Conservation (phyloP, 1,140 invertebrate genomes). For the Cydia strobilella region DNA sequence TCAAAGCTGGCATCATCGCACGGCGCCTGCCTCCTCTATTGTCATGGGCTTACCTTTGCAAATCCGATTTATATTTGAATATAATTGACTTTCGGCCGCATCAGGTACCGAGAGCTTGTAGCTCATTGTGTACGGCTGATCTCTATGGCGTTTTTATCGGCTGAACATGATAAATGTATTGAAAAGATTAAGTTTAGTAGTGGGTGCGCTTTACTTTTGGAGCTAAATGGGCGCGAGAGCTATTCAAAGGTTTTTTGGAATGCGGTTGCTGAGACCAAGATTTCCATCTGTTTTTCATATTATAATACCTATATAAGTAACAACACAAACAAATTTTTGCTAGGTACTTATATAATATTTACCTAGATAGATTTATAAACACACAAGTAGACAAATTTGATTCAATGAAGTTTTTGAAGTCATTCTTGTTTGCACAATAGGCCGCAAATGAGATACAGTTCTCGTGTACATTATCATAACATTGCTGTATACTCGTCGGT, state of each 20-base stretch:
- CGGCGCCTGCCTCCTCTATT: constrained; percentile 67
- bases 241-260: constrained; percentile 41
- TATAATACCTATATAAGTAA: background rate
- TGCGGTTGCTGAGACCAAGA: constrained; percentile 34
- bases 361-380: background rate
- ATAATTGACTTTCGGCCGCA: constrained; percentile 77
- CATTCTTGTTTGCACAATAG: constrained; percentile 42
- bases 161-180: constrained; percentile 78
- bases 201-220: constrained; percentile 49
- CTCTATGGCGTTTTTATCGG: constrained; percentile 77
- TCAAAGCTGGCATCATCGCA: constrained; percentile 47
- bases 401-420: background rate
- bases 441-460: constrained; percentile 51
- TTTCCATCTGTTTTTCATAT: background rate
- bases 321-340: too few relatives aligned
- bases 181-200: constrained; percentile 67
- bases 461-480: constrained; percentile 61
- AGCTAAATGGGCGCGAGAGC: constrained; percentile 37
- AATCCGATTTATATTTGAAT: constrained; percentile 80
- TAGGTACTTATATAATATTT: too few relatives aligned
- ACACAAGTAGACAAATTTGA: background rate
- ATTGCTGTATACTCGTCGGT: constrained; percentile 48
- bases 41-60: constrained; percentile 74
- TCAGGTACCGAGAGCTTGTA: constrained; percentile 71
- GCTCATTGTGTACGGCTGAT: constrained; percentile 70